Conservation (phyloP, 1,140 invertebrate species). For the Megalopta genalis region DNA sequence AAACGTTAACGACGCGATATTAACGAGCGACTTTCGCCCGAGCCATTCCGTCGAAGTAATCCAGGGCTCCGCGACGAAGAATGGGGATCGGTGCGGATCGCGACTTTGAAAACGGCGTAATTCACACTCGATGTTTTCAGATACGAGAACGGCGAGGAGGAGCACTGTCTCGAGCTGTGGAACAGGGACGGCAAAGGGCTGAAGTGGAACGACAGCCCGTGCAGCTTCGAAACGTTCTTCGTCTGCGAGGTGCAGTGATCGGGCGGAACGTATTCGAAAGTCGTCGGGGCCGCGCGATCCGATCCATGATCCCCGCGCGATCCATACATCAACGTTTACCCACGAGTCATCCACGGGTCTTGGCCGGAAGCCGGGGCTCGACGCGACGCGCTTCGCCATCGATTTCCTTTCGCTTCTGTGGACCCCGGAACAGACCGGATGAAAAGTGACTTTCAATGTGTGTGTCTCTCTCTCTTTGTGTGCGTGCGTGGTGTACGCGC, state of each 20-base stretch:
- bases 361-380: neutral
- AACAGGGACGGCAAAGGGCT: constrained; percentile 94
- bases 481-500: neutral
- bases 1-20: too few species aligned
- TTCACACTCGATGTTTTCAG: constrained; percentile 50
- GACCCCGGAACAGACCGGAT: constrained; percentile 7
- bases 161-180: constrained; percentile 94
- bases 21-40: too few species aligned
- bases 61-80: too few species aligned
- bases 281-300: constrained; percentile 24
- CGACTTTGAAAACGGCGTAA: neutral
- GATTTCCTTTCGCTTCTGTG: constrained; percentile 28
- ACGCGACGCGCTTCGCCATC: constrained; percentile 13
- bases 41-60: too few species aligned
- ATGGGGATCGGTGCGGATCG: too few species aligned
- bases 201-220: constrained; percentile 96
- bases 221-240: constrained; percentile 95
- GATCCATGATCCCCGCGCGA: constrained; percentile 20
- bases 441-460: constrained; percentile 15
- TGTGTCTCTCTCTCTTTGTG: neutral
- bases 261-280: constrained; percentile 28
- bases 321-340: neutral
- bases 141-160: constrained; percentile 95
- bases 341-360: constrained; percentile 33
- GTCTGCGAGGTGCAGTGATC: constrained; percentile 90